A percentile compares a stretch with the other conserved stretches of the same genome.
Evolutionary conservation across 92 coral and sea anemone species (phyloP).

Genomic region (Epizoanthus rinbou): DNA sequence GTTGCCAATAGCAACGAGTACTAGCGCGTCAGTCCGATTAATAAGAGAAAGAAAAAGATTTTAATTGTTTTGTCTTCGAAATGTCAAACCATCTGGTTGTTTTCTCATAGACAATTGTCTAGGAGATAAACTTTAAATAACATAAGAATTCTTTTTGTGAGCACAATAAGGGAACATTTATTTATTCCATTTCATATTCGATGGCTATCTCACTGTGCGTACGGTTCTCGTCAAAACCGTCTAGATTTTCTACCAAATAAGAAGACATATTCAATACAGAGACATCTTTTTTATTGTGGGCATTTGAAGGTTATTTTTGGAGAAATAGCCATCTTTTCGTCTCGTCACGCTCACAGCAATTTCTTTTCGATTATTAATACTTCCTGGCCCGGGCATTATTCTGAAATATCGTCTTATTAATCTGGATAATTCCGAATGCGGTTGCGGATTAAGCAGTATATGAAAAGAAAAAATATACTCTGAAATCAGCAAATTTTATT

Average conservation of each 20-base stretch:
- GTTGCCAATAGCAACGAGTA: conserved; percentile 11
- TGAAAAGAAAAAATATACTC: too few species aligned
- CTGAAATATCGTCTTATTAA: too few species aligned
- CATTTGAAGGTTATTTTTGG: too few species aligned
- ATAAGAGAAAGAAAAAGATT: neutral
- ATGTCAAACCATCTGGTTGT: neutral
- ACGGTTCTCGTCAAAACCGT: neutral
- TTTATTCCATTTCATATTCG: neutral
- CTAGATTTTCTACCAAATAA: neutral
- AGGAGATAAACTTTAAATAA: neutral
- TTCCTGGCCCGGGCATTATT: too few species aligned
- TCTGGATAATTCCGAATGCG: too few species aligned
- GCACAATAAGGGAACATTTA: neutral
- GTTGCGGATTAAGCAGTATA: too few species aligned
- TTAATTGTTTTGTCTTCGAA: conserved; percentile 11
- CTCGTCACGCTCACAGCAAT: too few species aligned
- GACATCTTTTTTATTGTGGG: neutral
- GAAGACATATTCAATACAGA: neutral
- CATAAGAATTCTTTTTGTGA: neutral
- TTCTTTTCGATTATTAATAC: too few species aligned
- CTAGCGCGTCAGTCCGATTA: conserved; percentile 1
- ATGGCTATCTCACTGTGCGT: neutral
- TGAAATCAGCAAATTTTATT: too few species aligned
- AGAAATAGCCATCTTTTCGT: too few species aligned
- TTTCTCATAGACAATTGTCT: neutral